Percentiles rank a stretch among this genome's conserved stretches.
Evolutionary conservation across 2,797 vertebrate genomes (phyloP).

Genomic region (Mallotus villosus): DNA sequence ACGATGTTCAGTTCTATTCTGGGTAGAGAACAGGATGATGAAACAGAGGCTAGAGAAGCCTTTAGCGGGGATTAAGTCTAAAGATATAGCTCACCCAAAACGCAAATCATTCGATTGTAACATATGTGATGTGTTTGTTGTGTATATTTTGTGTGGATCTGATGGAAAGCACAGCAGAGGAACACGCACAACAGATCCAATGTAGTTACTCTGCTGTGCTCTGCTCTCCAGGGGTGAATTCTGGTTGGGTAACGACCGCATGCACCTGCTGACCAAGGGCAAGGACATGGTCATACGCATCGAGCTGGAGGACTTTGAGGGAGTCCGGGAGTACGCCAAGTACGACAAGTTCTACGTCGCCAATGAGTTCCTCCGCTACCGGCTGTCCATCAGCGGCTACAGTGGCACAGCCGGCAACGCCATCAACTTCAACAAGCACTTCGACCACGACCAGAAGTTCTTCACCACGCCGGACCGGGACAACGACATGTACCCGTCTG

Average conservation of each 20-base stretch:
- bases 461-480: conserved; percentile 93
- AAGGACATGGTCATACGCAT: conserved; percentile 90
- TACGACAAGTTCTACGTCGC: conserved; percentile 92
- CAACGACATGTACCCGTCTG: conserved; percentile 89
- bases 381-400: conserved; percentile 82
- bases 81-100: no score
- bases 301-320: conserved; percentile 92
- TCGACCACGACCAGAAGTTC: conserved; percentile 94
- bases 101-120: no score
- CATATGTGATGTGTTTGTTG: no score
- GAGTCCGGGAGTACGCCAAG: conserved; percentile 84
- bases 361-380: conserved; percentile 90
- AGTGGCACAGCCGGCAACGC: conserved; percentile 93
- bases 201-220: background rate
- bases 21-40: no score
- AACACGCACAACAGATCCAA: no score
- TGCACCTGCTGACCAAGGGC: conserved; percentile 91
- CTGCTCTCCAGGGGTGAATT: conserved; percentile 76
- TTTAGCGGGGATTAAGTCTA: no score
- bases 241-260: conserved; percentile 95
- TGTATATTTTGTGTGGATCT: no score
- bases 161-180: no score
- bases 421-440: conserved; percentile 83
- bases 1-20: no score
- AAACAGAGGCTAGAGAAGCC: no score